Evolutionary conservation across 2,797 vertebrate genomes (phyloP), one percentile per base, ranked within the genome.

Genomic region (Aratinga solstitialis): DNA sequence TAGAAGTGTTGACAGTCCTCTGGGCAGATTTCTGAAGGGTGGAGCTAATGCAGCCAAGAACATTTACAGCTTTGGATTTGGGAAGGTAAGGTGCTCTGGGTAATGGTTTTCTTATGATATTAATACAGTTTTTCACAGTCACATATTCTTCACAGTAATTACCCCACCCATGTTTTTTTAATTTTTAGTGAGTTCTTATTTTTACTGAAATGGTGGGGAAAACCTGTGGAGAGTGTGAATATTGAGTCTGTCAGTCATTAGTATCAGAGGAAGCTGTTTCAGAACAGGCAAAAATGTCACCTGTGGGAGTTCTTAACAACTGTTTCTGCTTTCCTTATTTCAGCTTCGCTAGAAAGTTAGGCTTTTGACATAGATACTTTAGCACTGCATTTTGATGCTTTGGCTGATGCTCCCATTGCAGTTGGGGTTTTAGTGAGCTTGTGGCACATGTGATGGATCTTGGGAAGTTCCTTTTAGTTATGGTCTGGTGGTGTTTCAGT

Each of bases 31-130:
- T 5, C 93, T 95, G 36, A 98, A 97, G 95, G 73, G 84, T 61
- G 96, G 94, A 30, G 96, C 77, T 56, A 93, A 84, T 40, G 77
- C 96, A 72, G 90, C 93, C 79, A 97, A 95, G 94, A 97, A 96
- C 81, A 95, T 97, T 73, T 98, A 97, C 95, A 98, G 98, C 97
- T 98, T 98, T 90, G 99, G 99, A 54, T 99, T 98, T 97, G 98
- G 99, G 87, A 98, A 99, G 98, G 99, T 99, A 97, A 96, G 96
- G 12, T 15, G 56, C 58, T 53, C 4, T n/a, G 59, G 26, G 2
- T 6, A 21, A 26, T n/a, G 20, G 8, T 62, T 69, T 79, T 24
- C 29, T 45, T 1, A 30, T 17, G 2, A 1, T 14, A 7, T 2
- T 18, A 13, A 4, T 32, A 15, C 14, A 27, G 17, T 32, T 91